Percentiles rank a stretch among this genome's conserved stretches.
phyloP scores from a whole-genome alignment of 2,113 vertebrate species.

The Menura novaehollandiae region DNA sequence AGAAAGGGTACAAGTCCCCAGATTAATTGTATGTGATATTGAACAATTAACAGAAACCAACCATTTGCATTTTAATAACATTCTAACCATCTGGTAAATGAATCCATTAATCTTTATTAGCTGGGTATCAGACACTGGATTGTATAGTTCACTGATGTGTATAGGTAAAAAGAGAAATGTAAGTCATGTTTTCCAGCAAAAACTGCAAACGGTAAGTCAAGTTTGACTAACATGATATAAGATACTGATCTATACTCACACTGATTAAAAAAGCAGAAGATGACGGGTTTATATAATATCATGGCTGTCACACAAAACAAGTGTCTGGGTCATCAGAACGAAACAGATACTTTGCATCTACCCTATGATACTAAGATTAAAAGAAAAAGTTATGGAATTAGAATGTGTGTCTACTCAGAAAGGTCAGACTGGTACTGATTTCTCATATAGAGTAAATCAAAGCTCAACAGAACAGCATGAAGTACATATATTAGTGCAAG shows the following conservation, averaged over 20 bases:
- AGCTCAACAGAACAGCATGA: background rate
- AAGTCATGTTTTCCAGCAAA: constrained; percentile 29
- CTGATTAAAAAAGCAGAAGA: background rate
- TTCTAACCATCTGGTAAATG: constrained; percentile 89
- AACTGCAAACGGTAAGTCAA: background rate
- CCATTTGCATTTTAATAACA: constrained; percentile 99
- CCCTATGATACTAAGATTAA: background rate
- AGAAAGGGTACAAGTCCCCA: constrained; percentile 66
- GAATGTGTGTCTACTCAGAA: background rate
- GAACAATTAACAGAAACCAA: constrained; percentile 91
- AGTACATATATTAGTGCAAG: background rate
- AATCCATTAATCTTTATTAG: constrained; percentile 98
- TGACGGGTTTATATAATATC: background rate
- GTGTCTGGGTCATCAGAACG: background rate
- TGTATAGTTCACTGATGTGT: constrained; percentile 73
- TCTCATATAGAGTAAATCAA: background rate
- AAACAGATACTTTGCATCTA: background rate
- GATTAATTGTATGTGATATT: constrained; percentile 89
- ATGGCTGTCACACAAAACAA: background rate
- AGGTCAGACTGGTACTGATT: background rate
- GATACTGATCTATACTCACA: background rate
- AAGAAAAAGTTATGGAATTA: background rate
- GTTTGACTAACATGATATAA: background rate
- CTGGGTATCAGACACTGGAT: constrained; percentile 75
- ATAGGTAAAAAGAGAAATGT: constrained; percentile 31